Conservation (phyloP, 2,888 invertebrate species). For the Pyrochroa serraticornis region DNA sequence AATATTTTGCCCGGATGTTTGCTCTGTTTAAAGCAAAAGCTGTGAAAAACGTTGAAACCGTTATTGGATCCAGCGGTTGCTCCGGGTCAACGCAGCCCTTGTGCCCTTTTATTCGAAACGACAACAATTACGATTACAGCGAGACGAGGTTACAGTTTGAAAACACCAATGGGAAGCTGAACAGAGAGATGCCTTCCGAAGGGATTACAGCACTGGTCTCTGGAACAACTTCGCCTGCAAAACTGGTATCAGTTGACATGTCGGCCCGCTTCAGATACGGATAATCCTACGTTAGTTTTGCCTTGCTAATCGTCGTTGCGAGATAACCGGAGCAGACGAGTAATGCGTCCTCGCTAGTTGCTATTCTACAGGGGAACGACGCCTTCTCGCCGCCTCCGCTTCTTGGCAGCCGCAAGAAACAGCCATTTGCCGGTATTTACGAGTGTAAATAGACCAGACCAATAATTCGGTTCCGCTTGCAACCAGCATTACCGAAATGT, state of each 20-base stretch:
- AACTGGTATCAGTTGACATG: conserved; percentile 26
- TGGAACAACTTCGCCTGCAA: conserved; percentile 24
- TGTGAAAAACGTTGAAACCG: conserved; percentile 2
- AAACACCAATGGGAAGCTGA: conserved; percentile 30
- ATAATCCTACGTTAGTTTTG: conserved; percentile 39
- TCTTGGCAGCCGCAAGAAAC: conserved; percentile 8
- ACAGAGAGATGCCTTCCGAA: conserved; percentile 23
- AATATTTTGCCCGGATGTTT: conserved; percentile 12
- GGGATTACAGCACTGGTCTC: conserved; percentile 24
- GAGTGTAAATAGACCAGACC: conserved; percentile 13
- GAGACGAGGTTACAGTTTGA: conserved; percentile 28
- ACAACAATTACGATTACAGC: conserved; percentile 13
- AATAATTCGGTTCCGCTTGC: conserved; percentile 8
- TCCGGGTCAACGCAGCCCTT: conserved; percentile 6
- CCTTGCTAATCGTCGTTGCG: conserved; percentile 38
- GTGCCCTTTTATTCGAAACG: conserved; percentile 3
- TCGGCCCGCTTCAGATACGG: conserved; percentile 30
- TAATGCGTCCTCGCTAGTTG: conserved; percentile 37
- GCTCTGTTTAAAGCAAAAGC: not conserved
- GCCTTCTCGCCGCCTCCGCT: conserved; percentile 23
- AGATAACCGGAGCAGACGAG: conserved; percentile 40
- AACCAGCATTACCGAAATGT: too few species aligned
- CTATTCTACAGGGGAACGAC: conserved; percentile 31
- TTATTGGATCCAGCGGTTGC: conserved; percentile 11
- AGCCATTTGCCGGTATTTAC: conserved; percentile 19